Conservation (phyloP, 2,888 invertebrate genomes). For the Trilocha varians region DNA sequence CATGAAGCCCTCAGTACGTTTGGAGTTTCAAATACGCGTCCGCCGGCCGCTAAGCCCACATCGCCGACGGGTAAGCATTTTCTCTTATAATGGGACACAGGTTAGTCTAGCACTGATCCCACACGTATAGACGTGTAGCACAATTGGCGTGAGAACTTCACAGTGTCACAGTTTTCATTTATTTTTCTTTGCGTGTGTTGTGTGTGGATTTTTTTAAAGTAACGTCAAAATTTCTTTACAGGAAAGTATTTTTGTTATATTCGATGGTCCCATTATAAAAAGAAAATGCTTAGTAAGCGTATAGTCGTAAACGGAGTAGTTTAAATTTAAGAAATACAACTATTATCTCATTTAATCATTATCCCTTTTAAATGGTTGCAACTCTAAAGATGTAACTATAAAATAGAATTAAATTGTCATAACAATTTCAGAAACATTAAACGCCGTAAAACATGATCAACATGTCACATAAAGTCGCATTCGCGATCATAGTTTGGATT, state of each 20-base stretch:
- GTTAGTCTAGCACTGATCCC: background rate
- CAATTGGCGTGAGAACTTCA: conserved; percentile 8
- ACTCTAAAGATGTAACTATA: too few species aligned
- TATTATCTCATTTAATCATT: too few species aligned
- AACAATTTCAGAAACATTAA: conserved; percentile 8
- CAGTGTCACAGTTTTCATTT: background rate
- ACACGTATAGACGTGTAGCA: background rate
- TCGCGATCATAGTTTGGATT: conserved; percentile 13
- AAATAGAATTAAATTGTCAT: conserved; percentile 9
- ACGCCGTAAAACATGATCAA: conserved; percentile 9
- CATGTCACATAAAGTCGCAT: conserved; percentile 10
- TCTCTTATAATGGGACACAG: conserved; percentile 47
- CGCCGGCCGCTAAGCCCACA: conserved; percentile 69
- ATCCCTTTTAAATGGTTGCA: too few species aligned
- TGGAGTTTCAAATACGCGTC: conserved; percentile 77
- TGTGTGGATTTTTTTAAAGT: background rate
- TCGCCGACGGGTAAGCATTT: conserved; percentile 72
- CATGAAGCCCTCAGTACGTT: conserved; percentile 79
- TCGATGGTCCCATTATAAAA: conserved; percentile 27
- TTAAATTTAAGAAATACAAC: too few species aligned
- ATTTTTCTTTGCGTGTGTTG: too few species aligned
- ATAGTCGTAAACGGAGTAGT: background rate
- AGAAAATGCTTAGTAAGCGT: conserved; percentile 22
- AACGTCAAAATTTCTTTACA: background rate
- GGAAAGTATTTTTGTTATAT: conserved; percentile 6